Percentiles rank a stretch among this genome's conserved stretches.
Conservation (phyloP, 2,113 vertebrate genomes). For the Acanthisitta chloris region DNA sequence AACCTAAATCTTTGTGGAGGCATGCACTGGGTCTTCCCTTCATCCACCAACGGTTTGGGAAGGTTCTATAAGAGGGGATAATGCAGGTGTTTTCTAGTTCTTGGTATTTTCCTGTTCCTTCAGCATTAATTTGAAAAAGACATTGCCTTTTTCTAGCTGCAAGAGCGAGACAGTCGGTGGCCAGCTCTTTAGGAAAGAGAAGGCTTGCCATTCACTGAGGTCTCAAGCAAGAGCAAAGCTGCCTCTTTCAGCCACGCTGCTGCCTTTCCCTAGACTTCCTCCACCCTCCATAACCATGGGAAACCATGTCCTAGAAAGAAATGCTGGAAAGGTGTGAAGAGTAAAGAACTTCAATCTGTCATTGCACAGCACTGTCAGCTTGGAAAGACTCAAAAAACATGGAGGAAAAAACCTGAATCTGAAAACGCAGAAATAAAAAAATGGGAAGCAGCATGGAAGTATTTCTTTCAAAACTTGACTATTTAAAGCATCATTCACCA, state of each 20-base stretch:
- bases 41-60: background rate
- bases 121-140: background rate
- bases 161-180: background rate
- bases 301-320: background rate
- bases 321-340: background rate
- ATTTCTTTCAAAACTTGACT: background rate
- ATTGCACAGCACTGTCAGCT: fast-evolving
- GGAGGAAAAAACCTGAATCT: background rate
- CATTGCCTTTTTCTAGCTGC: background rate
- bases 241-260: background rate
- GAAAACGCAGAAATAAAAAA: background rate
- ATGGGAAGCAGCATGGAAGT: background rate
- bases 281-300: background rate
- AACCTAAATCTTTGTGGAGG: background rate
- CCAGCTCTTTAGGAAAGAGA: background rate
- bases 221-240: background rate
- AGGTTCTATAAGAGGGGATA: background rate
- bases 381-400: background rate
- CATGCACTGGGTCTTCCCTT: background rate
- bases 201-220: background rate
- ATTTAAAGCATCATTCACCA: background rate
- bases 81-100: background rate
- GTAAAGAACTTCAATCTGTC: background rate
- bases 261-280: background rate
- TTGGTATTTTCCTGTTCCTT: background rate